Evolutionary conservation across 30 jellyfish, hydroid and myxozoan species (phyloP), one percentile per base, ranked within the genome.

Genomic region (Turritopsis dohrnii): DNA sequence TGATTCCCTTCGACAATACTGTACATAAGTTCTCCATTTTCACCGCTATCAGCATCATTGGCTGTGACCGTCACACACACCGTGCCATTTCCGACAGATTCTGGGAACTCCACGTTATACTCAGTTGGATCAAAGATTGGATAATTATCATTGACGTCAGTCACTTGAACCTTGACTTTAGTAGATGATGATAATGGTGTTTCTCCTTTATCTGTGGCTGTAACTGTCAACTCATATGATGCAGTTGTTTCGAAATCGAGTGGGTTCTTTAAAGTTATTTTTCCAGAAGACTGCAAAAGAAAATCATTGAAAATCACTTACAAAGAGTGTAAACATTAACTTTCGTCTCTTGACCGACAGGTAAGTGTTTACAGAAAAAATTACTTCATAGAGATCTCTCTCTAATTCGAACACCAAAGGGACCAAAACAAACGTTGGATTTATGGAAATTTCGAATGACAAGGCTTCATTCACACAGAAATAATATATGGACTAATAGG

Each of bases 191-290:
- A 31, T 81, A 84, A 21, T 3, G 80, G 20, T 18, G 95, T 87
- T 29, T 28, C 71, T 18, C 97, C 97, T 52, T 52, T 41, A 54
- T 90, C 97, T 27, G 82, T 71, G 31, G 97, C 97, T 66, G 72
- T 88, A 18, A 88, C 89, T 16, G 27, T 75, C 21, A 88, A 86
- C 7, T 16, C 24, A 52, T 74, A 74, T 16, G 54, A 74, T 24
- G 18, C 18, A 20, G 54, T 74, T 74, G 83, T 29, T n/a, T 29
- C 83, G 71, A 23, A 74, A 13, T 74, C 65, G 54, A 74, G 41
- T 26, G 53, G 22, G 0, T 69, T 69, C 30, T 0, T 69, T 69
- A 69, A 27, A 9, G 77, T n/a, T n/a, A 69, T 69, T 69, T 69
- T 27, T 69, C 77, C 77, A 27, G 31, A n/a, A 69, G 28, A 8